These are phyloP conservation scores for Phycodurus eques DNA, from an alignment of 2,113 vertebrate species.

Conservation along the genomic window DNA sequence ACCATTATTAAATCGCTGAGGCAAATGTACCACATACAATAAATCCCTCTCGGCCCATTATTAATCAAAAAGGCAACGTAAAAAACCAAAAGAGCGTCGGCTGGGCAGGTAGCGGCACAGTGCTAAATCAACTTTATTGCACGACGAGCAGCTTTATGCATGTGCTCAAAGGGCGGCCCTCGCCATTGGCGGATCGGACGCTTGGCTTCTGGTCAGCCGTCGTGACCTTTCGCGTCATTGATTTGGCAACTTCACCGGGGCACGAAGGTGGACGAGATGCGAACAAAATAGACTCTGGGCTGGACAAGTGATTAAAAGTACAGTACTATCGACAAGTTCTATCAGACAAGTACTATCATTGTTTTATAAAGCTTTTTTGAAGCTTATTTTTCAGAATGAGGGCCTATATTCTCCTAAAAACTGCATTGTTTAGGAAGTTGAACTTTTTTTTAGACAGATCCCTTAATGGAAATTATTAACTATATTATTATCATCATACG, in stretches of 20 bases:
- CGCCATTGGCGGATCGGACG: slow-evolving; percentile 14
- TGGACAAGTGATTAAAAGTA: slow-evolving; percentile 43
- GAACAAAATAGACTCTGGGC: slow-evolving; percentile 40
- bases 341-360: neutral
- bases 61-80: slow-evolving; percentile 69
- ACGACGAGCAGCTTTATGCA: slow-evolving; percentile 58
- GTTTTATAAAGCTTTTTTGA: neutral
- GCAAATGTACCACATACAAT: slow-evolving; percentile 77
- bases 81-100: slow-evolving; percentile 63
- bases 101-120: slow-evolving; percentile 70
- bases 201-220: slow-evolving; percentile 49
- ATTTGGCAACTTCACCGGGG: slow-evolving; percentile 52
- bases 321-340: slow-evolving; percentile 8
- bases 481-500: too few species aligned
- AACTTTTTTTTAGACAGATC: too few species aligned
- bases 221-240: slow-evolving; percentile 51
- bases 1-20: slow-evolving; percentile 80
- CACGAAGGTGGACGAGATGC: slow-evolving; percentile 41
- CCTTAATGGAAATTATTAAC: too few species aligned
- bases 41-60: slow-evolving; percentile 75
- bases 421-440: too few species aligned
- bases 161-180: slow-evolving; percentile 16
- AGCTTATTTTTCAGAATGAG: neutral
- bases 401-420: neutral
- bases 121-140: slow-evolving; percentile 76